Base-by-base conservation (phyloP, 1,140 invertebrate genomes). In the Trigoniulus corallinus region DNA sequence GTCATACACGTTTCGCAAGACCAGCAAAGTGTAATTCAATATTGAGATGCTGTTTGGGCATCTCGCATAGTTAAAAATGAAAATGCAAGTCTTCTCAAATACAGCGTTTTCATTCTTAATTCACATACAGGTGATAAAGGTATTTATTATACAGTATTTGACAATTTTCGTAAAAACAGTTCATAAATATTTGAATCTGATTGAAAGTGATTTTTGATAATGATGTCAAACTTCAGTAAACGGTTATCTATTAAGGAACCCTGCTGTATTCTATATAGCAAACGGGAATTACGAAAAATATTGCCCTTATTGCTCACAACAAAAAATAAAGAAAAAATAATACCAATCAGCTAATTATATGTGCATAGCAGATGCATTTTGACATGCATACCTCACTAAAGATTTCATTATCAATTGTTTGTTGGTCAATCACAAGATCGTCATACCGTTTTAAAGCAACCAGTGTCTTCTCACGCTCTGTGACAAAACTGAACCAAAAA, bases 401-500 rank as follows among this genome's bases (percentile, higher is more conserved):
- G 3, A 50, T 4, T 44, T 4, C 3, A 15, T 4, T 40, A 50
- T 50, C 48, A n/a, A 20, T 7, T 43, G 4, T n/a, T n/a, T 44
- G 15, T 12, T 24, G 4, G 15, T 42, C 40, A 13, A 20, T 24
- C 15, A 50, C 39, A 2, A 50, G 21, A 7, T 12, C 37, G 10
- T 44, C 48, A 44, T 42, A 50, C 4, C 27, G 3, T n/a, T 26
- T 7, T 4, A 12, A 22, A 10, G 23, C 4, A 41, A 50, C 3
- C 21, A 50, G 43, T 12, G n/a, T 12, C 20, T 44, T 41, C 43
- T 50, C 48, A 44, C 18, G 27, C 2, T 47, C 20, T 25, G 48
- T 50, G 2, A 50, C 24, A 4, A 50, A 20, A 3, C 10, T 18
- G 42, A 7, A 7, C 4, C 42, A 7, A 24, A 44, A 7, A 10